A percentile compares a stretch with the other conserved stretches of the same genome.
Evolutionary conservation across 92 coral and sea anemone species (phyloP).

Genomic region (Parazoanthus darwini): DNA sequence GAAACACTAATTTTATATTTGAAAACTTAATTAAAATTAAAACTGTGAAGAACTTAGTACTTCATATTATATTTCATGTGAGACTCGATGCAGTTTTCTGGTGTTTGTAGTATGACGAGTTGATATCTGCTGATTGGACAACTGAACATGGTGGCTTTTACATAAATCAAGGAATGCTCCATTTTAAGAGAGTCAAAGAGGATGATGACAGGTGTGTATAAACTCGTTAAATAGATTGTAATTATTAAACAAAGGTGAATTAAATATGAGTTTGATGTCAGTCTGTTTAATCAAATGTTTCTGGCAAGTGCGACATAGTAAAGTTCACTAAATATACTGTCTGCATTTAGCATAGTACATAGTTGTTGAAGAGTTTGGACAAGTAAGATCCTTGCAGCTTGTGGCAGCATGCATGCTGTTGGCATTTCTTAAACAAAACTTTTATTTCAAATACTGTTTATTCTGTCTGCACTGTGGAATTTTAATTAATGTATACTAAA

Average conservation of each 20-base stretch:
- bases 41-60: too few relatives aligned
- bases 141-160: conserved; percentile 99
- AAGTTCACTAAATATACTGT: background rate
- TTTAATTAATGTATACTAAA: too few relatives aligned
- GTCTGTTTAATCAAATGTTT: background rate
- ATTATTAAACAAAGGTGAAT: background rate
- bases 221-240: background rate
- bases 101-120: conserved; percentile 84
- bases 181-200: conserved; percentile 81
- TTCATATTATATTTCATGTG: too few relatives aligned
- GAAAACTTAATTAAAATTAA: too few relatives aligned
- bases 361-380: background rate
- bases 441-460: too few relatives aligned
- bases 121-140: conserved; percentile 97
- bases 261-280: background rate
- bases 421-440: too few relatives aligned
- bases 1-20: background rate
- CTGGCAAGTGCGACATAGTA: too few relatives aligned
- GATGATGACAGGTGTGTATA: conserved; percentile 78
- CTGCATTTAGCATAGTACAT: background rate
- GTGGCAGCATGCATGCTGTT: too few relatives aligned
- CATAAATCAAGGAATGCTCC: conserved; percentile 89
- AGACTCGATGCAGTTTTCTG: background rate
- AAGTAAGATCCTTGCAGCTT: too few relatives aligned
- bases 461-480: too few relatives aligned